phyloP scores from a whole-genome alignment of 2,888 invertebrate species.

The Leptopterna dolabrata region DNA sequence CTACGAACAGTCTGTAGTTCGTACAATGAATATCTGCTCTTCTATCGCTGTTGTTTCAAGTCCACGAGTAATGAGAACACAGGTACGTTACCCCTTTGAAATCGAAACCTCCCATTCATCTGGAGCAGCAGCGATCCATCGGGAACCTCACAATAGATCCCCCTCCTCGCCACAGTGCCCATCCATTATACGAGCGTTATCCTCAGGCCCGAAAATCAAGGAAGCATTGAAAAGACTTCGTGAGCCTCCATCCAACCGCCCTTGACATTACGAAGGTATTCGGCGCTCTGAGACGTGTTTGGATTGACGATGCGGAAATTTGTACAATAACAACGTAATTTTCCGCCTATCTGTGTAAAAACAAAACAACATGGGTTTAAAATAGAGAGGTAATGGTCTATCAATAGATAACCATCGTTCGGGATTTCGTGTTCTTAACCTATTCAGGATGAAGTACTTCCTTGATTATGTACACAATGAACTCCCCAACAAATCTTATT shows the following conservation, averaged over 20 bases:
- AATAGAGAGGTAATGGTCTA: background rate
- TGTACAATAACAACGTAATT: background rate
- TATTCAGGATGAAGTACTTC: background rate
- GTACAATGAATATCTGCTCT: no score
- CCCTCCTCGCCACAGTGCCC: background rate
- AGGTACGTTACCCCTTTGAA: no score
- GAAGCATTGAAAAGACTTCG: slow-evolving; percentile 10
- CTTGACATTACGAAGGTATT: background rate
- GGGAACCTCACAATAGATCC: background rate
- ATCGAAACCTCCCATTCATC: no score
- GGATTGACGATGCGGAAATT: background rate
- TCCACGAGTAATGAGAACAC: no score
- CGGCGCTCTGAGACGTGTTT: background rate
- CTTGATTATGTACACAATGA: background rate
- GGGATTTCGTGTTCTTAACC: background rate
- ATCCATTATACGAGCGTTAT: background rate
- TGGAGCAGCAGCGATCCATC: no score
- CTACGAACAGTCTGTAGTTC: no score
- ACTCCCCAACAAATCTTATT: background rate
- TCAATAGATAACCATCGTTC: background rate
- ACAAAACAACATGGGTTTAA: background rate
- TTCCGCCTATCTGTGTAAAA: background rate
- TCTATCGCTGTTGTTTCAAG: no score
- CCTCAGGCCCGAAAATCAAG: background rate
- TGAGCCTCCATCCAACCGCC: background rate